Conservation (phyloP, 1,140 invertebrate genomes). For the Prorops nasuta region DNA sequence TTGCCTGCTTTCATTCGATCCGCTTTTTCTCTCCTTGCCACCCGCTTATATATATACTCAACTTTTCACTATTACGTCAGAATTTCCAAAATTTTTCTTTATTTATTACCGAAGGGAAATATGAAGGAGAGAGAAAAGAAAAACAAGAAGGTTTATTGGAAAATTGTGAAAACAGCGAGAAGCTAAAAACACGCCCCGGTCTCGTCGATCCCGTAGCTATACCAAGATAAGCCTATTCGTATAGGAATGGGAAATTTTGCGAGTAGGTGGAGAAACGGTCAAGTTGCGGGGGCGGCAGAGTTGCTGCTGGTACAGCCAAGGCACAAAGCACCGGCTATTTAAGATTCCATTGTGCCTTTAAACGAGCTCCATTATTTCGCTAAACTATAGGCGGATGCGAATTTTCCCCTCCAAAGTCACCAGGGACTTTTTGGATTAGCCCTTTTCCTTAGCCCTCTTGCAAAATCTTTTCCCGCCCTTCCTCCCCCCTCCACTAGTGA, state of each 20-base stretch:
- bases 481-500: no score
- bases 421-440: no score
- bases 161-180: not conserved
- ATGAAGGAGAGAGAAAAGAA: not conserved
- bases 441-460: no score
- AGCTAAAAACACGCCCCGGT: not conserved
- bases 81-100: no score
- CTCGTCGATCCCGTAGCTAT: not conserved
- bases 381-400: slow-evolving; percentile 43
- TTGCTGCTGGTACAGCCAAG: no score
- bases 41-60: no score
- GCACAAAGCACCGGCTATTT: slow-evolving; percentile 13
- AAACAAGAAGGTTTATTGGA: not conserved
- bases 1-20: slow-evolving; percentile 20
- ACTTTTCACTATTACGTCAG: no score
- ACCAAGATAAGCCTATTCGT: not conserved
- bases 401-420: no score
- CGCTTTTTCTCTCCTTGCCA: slow-evolving; percentile 39
- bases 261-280: no score
- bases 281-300: no score
- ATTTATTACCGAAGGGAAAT: not conserved
- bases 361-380: slow-evolving; percentile 36
- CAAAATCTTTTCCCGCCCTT: no score
- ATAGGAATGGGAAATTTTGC: no score
- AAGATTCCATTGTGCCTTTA: slow-evolving; percentile 28